These are phyloP conservation scores for Opisthocomus hoazin DNA, from an alignment of 2,113 vertebrate genomes.

Conservation along the genomic window DNA sequence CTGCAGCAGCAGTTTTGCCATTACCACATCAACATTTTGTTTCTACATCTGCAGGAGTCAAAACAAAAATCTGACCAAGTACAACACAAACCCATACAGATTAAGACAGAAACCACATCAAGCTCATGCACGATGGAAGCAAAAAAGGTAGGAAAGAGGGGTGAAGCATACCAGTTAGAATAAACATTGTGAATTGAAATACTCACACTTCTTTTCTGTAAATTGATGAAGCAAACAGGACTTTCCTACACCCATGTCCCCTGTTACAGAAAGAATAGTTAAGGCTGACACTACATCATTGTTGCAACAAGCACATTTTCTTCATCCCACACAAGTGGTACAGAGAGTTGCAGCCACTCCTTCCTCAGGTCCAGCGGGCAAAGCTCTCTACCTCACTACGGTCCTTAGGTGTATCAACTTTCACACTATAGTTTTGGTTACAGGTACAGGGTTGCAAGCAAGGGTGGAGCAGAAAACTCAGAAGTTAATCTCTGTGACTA, in stretches of 20 bases:
- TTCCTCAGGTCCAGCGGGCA: background rate
- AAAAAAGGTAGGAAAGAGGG: background rate
- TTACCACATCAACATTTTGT: background rate
- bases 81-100: background rate
- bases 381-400: background rate
- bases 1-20: background rate
- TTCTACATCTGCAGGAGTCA: background rate
- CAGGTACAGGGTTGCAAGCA: background rate
- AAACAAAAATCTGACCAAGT: background rate
- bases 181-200: background rate
- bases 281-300: background rate
- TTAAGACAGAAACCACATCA: background rate
- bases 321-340: background rate
- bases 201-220: slow-evolving; percentile 99
- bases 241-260: slow-evolving; percentile 98
- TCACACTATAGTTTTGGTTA: background rate
- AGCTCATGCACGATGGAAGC: background rate
- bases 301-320: background rate
- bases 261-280: slow-evolving; percentile 67
- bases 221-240: slow-evolving; percentile 97
- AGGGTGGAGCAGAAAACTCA: background rate
- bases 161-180: background rate
- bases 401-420: background rate
- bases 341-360: background rate
- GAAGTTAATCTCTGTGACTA: background rate